These are phyloP conservation scores for Centroberyx gerrardi DNA, from an alignment of 2,797 vertebrate genomes.

Conservation along the genomic window DNA sequence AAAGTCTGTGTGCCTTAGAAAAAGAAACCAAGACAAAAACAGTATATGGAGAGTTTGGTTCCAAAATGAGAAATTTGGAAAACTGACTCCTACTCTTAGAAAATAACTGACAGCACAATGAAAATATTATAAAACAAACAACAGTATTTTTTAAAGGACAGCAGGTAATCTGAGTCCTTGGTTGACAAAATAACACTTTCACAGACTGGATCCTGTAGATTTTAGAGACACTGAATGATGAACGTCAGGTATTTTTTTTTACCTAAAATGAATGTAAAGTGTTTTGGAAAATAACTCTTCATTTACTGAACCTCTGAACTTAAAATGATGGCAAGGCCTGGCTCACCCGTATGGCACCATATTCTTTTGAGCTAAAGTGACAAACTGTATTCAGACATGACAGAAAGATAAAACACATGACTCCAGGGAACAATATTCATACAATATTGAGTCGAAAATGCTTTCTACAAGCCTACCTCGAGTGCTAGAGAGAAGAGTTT, in stretches of 20 bases:
- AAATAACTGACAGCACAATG: constrained; percentile 14
- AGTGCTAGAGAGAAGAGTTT: constrained; percentile 68
- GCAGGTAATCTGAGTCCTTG: no score
- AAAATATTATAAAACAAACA: constrained; percentile 15
- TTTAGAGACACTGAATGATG: no score
- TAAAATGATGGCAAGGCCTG: constrained; percentile 14
- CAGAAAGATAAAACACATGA: constrained; percentile 55
- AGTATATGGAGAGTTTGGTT: constrained; percentile 48
- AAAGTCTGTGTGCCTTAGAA: constrained; percentile 61
- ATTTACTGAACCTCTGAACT: no score
- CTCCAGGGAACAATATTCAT: constrained; percentile 47
- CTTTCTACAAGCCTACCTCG: constrained; percentile 61
- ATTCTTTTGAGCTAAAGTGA: constrained; percentile 67
- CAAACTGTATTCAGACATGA: constrained; percentile 60
- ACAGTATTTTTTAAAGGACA: neutral
- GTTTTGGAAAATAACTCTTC: no score
- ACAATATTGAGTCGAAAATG: constrained; percentile 65
- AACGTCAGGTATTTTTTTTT: no score
- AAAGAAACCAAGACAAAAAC: constrained; percentile 41
- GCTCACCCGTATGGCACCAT: constrained; percentile 67
- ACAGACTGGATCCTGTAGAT: no score
- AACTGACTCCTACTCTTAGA: neutral
- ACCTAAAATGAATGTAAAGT: no score
- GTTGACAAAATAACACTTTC: no score
- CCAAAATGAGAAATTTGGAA: constrained; percentile 5